A percentile compares a stretch with the other conserved stretches of the same genome.
These are phyloP conservation scores for Sturnus vulgaris DNA, from an alignment of 2,113 vertebrate species.

Conservation along the genomic window DNA sequence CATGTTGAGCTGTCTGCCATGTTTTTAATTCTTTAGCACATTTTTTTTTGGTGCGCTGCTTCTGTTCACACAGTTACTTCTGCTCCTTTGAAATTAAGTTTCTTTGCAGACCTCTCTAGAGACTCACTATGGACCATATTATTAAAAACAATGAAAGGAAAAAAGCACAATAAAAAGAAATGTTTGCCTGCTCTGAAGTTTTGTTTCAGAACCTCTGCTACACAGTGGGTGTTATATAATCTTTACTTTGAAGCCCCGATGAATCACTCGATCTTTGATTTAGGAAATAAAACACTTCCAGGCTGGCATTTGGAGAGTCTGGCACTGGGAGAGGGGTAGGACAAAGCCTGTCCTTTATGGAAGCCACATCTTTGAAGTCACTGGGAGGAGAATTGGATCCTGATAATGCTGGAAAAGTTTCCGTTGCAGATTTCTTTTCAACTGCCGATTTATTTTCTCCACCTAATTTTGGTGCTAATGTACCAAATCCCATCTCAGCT, in stretches of 20 bases:
- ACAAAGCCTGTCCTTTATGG: conserved; percentile 2
- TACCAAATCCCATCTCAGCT: neutral
- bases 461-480: neutral
- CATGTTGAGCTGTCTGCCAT: neutral
- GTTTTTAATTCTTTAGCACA: neutral
- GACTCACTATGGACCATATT: neutral
- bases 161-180: neutral
- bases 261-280: neutral
- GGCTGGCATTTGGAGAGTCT: neutral
- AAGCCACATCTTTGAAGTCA: neutral
- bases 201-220: neutral
- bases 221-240: neutral
- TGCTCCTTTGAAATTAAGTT: neutral
- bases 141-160: neutral
- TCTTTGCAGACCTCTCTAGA: neutral
- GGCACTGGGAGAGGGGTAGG: neutral
- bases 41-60: neutral
- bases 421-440: neutral
- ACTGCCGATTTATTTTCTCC: neutral
- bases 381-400: neutral
- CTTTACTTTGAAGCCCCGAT: neutral
- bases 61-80: neutral
- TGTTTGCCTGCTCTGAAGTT: neutral
- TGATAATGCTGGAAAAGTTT: neutral
- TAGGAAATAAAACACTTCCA: neutral